Conservation (phyloP, 2,888 invertebrate genomes). For the Torymus aiolomorphi region DNA sequence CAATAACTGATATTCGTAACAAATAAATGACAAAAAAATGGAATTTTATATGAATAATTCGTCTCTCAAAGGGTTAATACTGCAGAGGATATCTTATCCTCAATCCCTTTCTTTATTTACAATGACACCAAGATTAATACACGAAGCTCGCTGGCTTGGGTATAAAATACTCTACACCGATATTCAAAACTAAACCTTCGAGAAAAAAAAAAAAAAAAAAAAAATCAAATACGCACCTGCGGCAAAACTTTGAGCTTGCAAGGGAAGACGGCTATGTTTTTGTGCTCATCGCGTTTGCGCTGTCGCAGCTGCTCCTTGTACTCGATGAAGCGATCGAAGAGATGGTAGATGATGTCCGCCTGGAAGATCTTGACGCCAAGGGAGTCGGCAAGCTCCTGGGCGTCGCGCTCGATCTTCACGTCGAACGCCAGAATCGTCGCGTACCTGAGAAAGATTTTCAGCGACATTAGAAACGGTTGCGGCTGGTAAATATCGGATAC, state of each 20-base stretch:
- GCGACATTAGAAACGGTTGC: no score
- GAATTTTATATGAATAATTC: no score
- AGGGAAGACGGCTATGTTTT: conserved; percentile 98
- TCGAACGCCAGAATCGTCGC: conserved; percentile 99
- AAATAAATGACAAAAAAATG: no score
- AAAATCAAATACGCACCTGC: conserved; percentile 80
- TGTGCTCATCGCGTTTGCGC: conserved; percentile 95
- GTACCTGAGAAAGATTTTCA: conserved; percentile 79
- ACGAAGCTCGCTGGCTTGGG: no score
- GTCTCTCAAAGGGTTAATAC: no score
- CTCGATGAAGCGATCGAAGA: conserved; percentile 97
- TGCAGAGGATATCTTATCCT: no score
- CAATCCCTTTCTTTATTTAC: no score
- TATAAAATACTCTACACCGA: no score
- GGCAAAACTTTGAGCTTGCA: conserved; percentile 90
- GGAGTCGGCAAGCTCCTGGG: conserved; percentile 97
- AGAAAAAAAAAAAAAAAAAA: background rate
- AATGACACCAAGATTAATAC: no score
- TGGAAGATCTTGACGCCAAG: conserved; percentile 97
- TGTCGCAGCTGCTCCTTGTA: conserved; percentile 93
- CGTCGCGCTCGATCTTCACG: conserved; percentile 98
- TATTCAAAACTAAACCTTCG: no score
- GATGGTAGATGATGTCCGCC: conserved; percentile 99
- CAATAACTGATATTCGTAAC: no score
- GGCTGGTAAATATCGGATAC: no score